A percentile compares a stretch with the other conserved stretches of the same genome.
Evolutionary conservation across 2,113 vertebrate species (phyloP).

Genomic region (Epinephelus moara): DNA sequence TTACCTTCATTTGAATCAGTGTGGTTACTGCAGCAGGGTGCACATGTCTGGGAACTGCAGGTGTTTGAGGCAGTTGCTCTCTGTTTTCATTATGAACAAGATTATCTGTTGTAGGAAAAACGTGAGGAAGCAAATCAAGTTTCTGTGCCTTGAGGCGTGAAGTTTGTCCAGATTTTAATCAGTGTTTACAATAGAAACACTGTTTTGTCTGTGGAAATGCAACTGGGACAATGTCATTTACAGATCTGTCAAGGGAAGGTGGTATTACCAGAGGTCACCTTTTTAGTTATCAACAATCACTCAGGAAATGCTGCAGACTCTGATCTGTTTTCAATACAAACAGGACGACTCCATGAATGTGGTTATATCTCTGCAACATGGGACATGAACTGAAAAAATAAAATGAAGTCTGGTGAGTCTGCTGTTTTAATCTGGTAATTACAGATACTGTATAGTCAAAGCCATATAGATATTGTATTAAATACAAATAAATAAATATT

Average conservation of each 20-base stretch:
- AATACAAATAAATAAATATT: too few relatives aligned
- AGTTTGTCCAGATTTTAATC: slow-evolving; percentile 17
- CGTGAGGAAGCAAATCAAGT: not conserved
- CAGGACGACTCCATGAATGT: not conserved
- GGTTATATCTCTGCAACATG: not conserved
- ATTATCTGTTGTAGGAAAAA: not conserved
- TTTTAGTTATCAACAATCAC: slow-evolving; percentile 1
- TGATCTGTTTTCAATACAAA: slow-evolving; percentile 36
- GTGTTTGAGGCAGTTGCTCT: slow-evolving; percentile 16
- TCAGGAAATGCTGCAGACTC: slow-evolving; percentile 10
- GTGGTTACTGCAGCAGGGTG: not conserved
- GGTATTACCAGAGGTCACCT: slow-evolving; percentile 19
- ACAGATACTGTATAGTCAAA: too few relatives aligned
- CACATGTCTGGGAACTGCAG: not conserved
- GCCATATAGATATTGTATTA: too few relatives aligned
- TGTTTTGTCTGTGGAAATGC: slow-evolving; percentile 15
- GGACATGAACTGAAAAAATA: too few relatives aligned
- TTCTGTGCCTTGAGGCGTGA: not conserved
- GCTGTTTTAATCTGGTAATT: too few relatives aligned
- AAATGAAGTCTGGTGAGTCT: too few relatives aligned
- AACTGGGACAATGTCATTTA: not conserved
- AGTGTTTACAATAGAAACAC: slow-evolving; percentile 43
- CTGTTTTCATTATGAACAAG: slow-evolving; percentile 35
- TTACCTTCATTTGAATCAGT: slow-evolving; percentile 54
- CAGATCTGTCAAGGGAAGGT: not conserved